A percentile compares a stretch with the other conserved stretches of the same genome.
Conservation (phyloP, 64 coral and sea anemone species). For the Acropora tenuis region DNA sequence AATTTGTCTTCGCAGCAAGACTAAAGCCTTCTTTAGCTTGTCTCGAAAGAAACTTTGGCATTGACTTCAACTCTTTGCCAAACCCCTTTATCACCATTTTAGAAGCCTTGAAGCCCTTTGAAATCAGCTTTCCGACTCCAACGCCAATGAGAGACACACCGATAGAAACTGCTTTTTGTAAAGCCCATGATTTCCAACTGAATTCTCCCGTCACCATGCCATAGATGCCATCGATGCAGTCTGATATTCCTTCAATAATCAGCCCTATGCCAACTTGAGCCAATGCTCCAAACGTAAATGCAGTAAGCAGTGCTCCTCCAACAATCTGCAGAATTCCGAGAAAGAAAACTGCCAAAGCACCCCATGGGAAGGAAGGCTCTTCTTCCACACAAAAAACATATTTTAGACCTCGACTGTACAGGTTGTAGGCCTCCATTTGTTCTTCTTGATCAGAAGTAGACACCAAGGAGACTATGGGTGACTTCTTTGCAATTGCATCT, state of each 20-base stretch:
- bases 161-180: neutral
- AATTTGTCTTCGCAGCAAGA: neutral
- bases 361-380: neutral
- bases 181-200: slow-evolving; percentile 2
- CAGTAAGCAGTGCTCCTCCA: slow-evolving; percentile 11
- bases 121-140: slow-evolving; percentile 19
- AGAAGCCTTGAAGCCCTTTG: slow-evolving; percentile 18
- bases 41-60: neutral
- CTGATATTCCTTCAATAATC: slow-evolving; percentile 28
- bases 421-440: neutral
- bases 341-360: neutral
- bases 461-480: neutral
- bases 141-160: neutral
- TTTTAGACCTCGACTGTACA: slow-evolving; percentile 18
- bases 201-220: neutral
- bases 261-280: slow-evolving; percentile 16
- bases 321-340: slow-evolving; percentile 30
- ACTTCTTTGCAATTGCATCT: slow-evolving; percentile 3
- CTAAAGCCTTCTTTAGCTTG: slow-evolving; percentile 7
- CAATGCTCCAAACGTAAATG: neutral
- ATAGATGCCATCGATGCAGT: neutral
- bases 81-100: neutral
- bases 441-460: neutral
- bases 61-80: neutral
- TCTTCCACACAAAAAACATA: slow-evolving; percentile 4